phyloP scores from a whole-genome alignment of 2,113 vertebrate species.

The Syngnathus scovelli region DNA sequence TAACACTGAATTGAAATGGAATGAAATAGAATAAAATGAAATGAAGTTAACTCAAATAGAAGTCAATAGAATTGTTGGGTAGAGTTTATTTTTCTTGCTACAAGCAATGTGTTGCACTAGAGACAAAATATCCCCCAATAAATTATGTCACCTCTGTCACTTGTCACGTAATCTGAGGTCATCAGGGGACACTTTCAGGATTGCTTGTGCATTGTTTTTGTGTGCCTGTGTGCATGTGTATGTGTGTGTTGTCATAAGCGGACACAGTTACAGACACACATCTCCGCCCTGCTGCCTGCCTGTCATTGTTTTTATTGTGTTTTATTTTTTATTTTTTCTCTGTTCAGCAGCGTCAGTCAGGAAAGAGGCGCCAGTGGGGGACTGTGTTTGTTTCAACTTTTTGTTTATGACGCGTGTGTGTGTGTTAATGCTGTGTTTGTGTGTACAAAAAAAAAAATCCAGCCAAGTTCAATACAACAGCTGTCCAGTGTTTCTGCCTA shows the following conservation, averaged over 20 bases:
- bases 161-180: slow-evolving; percentile 29
- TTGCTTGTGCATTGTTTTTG: slow-evolving; percentile 25
- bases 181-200: slow-evolving; percentile 25
- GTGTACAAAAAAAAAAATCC: slow-evolving; percentile 22
- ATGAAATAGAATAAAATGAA: neutral
- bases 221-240: slow-evolving; percentile 23
- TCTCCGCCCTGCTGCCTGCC: slow-evolving; percentile 54
- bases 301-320: slow-evolving; percentile 56
- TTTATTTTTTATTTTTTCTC: slow-evolving; percentile 46
- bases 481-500: slow-evolving; percentile 63
- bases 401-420: slow-evolving; percentile 1
- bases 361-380: slow-evolving; percentile 61
- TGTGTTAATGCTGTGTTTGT: slow-evolving; percentile 14
- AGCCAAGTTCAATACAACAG: slow-evolving; percentile 46
- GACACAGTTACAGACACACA: slow-evolving; percentile 27
- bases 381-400: slow-evolving; percentile 35
- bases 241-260: slow-evolving; percentile 30
- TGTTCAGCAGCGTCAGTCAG: slow-evolving; percentile 55
- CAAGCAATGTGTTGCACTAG: neutral
- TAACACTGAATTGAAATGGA: neutral
- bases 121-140: neutral
- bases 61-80: neutral
- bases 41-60: neutral
- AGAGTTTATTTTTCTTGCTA: neutral
- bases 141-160: slow-evolving; percentile 28